phyloP scores from a whole-genome alignment of 2,113 vertebrate genomes.

The Poicephalus meyeri region DNA sequence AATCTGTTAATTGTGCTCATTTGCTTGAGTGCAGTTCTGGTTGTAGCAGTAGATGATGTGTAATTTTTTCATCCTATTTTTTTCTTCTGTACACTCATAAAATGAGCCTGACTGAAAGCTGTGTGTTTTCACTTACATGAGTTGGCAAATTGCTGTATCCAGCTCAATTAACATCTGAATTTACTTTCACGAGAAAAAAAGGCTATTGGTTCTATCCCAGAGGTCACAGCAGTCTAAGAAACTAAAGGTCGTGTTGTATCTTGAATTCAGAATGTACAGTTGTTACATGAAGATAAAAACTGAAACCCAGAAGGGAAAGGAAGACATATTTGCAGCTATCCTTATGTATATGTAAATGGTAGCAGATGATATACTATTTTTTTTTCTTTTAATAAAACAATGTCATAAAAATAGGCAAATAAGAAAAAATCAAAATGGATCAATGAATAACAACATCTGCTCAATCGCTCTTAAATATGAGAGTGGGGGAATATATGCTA shows the following conservation, averaged over 20 bases:
- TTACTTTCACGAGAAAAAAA: background rate
- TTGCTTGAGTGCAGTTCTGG: background rate
- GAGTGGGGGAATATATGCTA: background rate
- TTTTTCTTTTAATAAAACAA: slow-evolving; percentile 27
- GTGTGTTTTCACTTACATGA: background rate
- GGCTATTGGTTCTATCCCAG: background rate
- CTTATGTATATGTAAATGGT: slow-evolving; percentile 19
- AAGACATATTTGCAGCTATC: background rate
- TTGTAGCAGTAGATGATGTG: background rate
- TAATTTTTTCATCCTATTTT: background rate
- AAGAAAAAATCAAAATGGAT: slow-evolving; percentile 7
- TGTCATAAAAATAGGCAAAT: slow-evolving; percentile 32
- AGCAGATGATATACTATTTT: slow-evolving; percentile 23
- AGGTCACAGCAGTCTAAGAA: slow-evolving; percentile 21
- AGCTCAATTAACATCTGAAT: slow-evolving; percentile 40
- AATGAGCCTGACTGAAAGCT: background rate
- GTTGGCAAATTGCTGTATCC: background rate
- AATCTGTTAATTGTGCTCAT: background rate
- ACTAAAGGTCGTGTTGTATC: slow-evolving; percentile 19
- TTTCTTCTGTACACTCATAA: background rate
- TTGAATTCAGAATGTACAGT: slow-evolving; percentile 25
- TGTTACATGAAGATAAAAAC: slow-evolving; percentile 17
- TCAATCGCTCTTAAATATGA: slow-evolving; percentile 41
- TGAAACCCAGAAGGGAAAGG: slow-evolving; percentile 8
- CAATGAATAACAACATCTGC: slow-evolving; percentile 25